Evolutionary conservation across 2,797 vertebrate genomes (phyloP).

Genomic region (Lophura swinhoii): DNA sequence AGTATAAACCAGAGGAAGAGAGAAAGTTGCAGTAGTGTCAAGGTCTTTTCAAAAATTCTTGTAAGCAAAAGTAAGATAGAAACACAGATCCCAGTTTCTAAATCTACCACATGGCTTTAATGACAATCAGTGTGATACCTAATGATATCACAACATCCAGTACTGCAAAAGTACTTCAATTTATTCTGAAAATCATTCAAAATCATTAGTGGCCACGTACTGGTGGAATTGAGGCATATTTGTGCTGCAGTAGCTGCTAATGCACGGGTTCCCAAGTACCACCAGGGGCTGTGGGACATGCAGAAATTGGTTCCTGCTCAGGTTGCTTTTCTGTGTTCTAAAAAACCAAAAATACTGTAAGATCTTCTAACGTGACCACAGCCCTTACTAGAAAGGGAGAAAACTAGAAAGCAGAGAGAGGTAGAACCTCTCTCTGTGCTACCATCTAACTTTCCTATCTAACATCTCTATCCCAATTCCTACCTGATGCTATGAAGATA

Average conservation of each 20-base stretch:
- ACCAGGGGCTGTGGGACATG: not conserved
- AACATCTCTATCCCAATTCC: not conserved
- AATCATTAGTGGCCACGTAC: not conserved
- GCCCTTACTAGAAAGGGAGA: not conserved
- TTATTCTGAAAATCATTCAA: not conserved
- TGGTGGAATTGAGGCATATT: not conserved
- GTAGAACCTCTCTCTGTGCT: not conserved
- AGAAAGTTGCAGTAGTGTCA: not conserved
- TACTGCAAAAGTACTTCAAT: not conserved
- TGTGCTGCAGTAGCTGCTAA: not conserved
- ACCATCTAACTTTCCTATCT: not conserved
- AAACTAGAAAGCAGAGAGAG: not conserved
- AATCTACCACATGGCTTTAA: not conserved
- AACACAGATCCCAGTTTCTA: not conserved
- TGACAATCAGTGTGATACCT: not conserved
- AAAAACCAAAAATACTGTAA: not conserved
- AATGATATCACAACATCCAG: not conserved
- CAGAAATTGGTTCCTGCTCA: not conserved
- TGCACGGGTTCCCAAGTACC: not conserved
- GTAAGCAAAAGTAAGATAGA: not conserved
- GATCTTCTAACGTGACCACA: not conserved
- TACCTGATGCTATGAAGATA: not conserved
- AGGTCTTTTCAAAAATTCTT: not conserved
- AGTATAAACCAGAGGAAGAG: not conserved
- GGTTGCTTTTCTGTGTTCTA: not conserved